Base-by-base conservation (phyloP, 2,113 vertebrate genomes). In the Microcebus tavaratra region DNA sequence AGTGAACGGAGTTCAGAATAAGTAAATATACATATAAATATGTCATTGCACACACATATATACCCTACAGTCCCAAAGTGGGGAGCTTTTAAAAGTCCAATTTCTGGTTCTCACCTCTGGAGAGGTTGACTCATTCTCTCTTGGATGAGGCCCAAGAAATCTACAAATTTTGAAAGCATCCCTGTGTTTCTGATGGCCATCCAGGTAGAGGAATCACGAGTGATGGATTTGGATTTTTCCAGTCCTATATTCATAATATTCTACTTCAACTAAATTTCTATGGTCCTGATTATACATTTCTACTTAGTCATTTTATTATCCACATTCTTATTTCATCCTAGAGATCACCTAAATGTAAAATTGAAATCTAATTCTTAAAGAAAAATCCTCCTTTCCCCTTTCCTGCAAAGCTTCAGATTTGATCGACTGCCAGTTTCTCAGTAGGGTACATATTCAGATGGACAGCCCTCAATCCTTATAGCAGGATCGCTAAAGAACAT, bases 381-480 rank as follows among this genome's bases (percentile, higher is more conserved):
- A 73, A 57, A 76, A 91, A 27, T 85, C 39, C 13, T 50, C 8
- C 27, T 67, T 67, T 36, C 42, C 6, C 13, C 8, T 68, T 68
- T 88, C 23, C 34, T 88, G 48, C 14, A 42, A 75, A 55, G 55
- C 75, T 31, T 2, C 45, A 75, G n/a, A 18, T 79, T 83, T 67
- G 45, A 96, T 98, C 98, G 98, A 89, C 97, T 79, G 55, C 61
- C 91, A 57, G 23, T 97, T 97, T 98, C 97, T 96, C 98, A 97
- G 92, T 94, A 90, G 97, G 93, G 20, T 92, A 70, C 97, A 96
- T 93, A 98, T 98, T 96, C 97, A 98, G 97, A 98, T 96, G 65
- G 97, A 97, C 96, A 96, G 91, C 42, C 91, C 97, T 98, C 97
- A 96, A 88, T 97, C 91, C 97, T 90, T 92, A 67, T 68, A 93